A percentile compares a stretch with the other conserved stretches of the same genome.
These are phyloP conservation scores for Noturus placidus DNA, from an alignment of 2,113 vertebrate genomes.

Conservation along the genomic window DNA sequence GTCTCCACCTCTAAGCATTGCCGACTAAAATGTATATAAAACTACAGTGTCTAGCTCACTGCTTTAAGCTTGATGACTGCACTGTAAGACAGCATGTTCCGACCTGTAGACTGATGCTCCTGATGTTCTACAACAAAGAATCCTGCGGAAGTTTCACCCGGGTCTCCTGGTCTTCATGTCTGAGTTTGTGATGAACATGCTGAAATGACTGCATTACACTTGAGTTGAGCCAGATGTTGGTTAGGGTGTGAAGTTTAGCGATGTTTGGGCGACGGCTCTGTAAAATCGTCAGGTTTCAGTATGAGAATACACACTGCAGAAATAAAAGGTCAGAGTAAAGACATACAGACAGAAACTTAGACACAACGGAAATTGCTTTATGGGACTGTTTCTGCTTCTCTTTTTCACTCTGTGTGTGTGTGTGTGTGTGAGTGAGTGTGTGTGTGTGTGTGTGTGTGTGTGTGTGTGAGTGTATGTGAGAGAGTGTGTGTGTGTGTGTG, in stretches of 20 bases:
- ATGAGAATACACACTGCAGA: background rate
- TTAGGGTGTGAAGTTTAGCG: background rate
- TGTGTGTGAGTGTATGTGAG: too few relatives aligned
- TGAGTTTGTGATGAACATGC: too few relatives aligned
- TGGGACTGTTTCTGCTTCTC: background rate
- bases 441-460: background rate
- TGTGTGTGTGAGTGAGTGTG: background rate
- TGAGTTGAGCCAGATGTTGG: background rate
- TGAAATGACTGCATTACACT: background rate
- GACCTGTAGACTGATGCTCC: too few relatives aligned
- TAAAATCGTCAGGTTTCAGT: background rate
- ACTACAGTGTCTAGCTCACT: too few relatives aligned
- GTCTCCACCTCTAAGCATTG: too few relatives aligned
- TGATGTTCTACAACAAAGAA: too few relatives aligned
- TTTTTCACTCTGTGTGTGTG: background rate
- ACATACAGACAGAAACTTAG: background rate
- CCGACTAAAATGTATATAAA: too few relatives aligned
- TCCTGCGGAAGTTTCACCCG: too few relatives aligned
- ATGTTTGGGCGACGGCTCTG: background rate
- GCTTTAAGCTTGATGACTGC: too few relatives aligned
- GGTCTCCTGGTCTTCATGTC: too few relatives aligned
- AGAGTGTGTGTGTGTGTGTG: background rate
- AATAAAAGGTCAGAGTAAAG: background rate
- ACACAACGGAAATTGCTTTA: background rate
- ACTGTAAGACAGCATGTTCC: too few relatives aligned